Conservation (phyloP, 2,113 vertebrate genomes). For the Caracal caracal region DNA sequence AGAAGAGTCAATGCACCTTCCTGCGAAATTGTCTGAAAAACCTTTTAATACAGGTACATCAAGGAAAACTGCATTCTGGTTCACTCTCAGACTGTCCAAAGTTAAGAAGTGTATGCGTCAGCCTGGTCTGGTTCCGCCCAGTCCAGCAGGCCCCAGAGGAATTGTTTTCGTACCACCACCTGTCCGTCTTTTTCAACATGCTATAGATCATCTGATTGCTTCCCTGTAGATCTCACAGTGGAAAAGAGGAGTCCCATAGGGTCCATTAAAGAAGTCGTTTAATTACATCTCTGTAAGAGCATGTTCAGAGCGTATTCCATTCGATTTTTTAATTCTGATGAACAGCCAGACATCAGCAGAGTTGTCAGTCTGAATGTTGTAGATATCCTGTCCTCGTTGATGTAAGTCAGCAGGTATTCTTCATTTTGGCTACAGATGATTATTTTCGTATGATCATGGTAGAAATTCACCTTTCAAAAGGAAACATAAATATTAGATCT, state of each 20-base stretch:
- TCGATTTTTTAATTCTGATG: constrained; percentile 91
- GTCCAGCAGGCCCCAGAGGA: constrained; percentile 88
- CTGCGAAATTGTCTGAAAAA: constrained; percentile 76
- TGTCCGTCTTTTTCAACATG: constrained; percentile 84
- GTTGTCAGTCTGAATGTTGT: constrained; percentile 93
- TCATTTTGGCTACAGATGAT: constrained; percentile 95
- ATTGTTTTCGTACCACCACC: constrained; percentile 90
- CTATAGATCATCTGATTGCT: constrained; percentile 71
- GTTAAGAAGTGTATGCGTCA: constrained; percentile 77
- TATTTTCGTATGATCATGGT: constrained; percentile 98
- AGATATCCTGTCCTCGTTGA: constrained; percentile 96
- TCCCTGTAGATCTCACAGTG: constrained; percentile 86
- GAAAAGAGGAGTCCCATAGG: constrained; percentile 70
- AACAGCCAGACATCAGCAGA: constrained; percentile 93
- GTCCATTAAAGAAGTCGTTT: constrained; percentile 74
- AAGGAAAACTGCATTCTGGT: constrained; percentile 76
- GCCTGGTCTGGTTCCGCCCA: constrained; percentile 83
- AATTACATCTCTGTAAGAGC: constrained; percentile 96
- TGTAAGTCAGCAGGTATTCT: constrained; percentile 97
- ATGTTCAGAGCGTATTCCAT: constrained; percentile 98
- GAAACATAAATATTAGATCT: background rate
- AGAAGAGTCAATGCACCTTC: constrained; percentile 80
- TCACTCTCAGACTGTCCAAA: constrained; percentile 75
- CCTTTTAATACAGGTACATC: constrained; percentile 67
- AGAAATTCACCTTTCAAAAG: constrained; percentile 95